Evolutionary conservation across 2,113 vertebrate species (phyloP), one percentile per base, ranked within the genome.

Genomic region (Protobothrops flavoviridis): DNA sequence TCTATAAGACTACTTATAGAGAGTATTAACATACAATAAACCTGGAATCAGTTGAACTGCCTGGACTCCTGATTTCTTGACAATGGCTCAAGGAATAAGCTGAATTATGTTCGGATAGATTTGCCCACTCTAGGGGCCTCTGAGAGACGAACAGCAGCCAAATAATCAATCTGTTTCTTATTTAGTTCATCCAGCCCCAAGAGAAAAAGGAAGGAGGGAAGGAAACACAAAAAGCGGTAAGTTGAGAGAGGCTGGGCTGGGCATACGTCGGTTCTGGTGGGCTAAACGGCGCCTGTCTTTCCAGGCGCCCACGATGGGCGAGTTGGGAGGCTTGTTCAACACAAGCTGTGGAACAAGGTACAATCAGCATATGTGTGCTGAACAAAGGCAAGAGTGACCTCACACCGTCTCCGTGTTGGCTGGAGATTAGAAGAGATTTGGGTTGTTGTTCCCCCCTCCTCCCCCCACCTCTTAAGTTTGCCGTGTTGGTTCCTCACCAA

Each of bases 201-300:
- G 97, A 98, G 96, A 96, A 99, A 98, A 98, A 98, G 98, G 97
- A 99, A 97, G 97, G 98, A 99, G 96, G 98, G 98, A 94, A 99
- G 98, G 98, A 99, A 98, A 97, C 99, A 98, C 97, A 99, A 99
- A 97, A 99, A 99, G 97, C 99, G 99, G 99, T 99, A 97, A 98
- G 99, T 98, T 92, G 95, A 12, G 1, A 43, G 56, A 57, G 5
- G 56, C 21, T 57, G 56, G 56, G 33, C 6, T 21, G 7, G 74
- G 74, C 1, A 0, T 3, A 6, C 3, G 8, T 43, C 74, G 0
- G 33, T 81, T 50, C 17, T 39, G 33, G 74, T 81, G 21, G 74
- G 33, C 33, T 21, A 81, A 81, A 81, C 2, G 4, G 61, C 26
- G 4, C 61, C 61, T n/a, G 29, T 15, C 61, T 21, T 69, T n/a